Percentiles rank a stretch among this genome's conserved stretches.
Evolutionary conservation across 2,888 invertebrate species (phyloP).

Genomic region (Chloroclystis v-ata): DNA sequence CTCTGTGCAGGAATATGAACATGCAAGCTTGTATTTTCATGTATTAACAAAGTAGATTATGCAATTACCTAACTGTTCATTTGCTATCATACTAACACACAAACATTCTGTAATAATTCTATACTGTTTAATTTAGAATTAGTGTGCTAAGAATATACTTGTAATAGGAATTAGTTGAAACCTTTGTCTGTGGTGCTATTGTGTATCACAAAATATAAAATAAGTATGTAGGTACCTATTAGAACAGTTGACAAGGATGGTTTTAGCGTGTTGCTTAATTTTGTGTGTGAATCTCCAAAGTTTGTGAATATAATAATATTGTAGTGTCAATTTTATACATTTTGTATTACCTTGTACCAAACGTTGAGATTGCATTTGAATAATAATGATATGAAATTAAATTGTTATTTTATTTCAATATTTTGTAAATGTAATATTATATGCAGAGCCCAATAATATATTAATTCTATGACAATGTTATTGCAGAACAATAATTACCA

Average conservation of each 20-base stretch:
- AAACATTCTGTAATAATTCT: conserved; percentile 27
- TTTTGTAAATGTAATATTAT: no score
- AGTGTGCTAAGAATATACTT: conserved; percentile 11
- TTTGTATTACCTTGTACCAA: conserved; percentile 74
- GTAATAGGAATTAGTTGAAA: conserved; percentile 14
- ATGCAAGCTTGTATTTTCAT: conserved; percentile 29
- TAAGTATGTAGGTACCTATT: conserved; percentile 36
- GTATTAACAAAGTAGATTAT: conserved; percentile 25
- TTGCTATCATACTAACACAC: conserved; percentile 53
- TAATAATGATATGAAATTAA: conserved; percentile 53
- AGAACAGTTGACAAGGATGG: conserved; percentile 30
- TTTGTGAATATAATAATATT: conserved; percentile 46
- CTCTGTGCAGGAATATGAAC: conserved; percentile 44
- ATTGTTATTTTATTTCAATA: conserved; percentile 38
- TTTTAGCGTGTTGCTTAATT: conserved; percentile 39
- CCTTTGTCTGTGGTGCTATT: conserved; percentile 28
- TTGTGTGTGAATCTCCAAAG: conserved; percentile 57
- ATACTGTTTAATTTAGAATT: conserved; percentile 4
- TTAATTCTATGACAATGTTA: no score
- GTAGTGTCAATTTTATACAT: conserved; percentile 72
- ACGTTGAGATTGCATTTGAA: conserved; percentile 76
- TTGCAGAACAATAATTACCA: no score
- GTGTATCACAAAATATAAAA: conserved; percentile 35
- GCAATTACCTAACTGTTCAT: conserved; percentile 26
- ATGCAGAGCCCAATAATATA: no score